Evolutionary conservation across 1,140 invertebrate species (phyloP).

Genomic region (Pogonomyrmex barbatus): DNA sequence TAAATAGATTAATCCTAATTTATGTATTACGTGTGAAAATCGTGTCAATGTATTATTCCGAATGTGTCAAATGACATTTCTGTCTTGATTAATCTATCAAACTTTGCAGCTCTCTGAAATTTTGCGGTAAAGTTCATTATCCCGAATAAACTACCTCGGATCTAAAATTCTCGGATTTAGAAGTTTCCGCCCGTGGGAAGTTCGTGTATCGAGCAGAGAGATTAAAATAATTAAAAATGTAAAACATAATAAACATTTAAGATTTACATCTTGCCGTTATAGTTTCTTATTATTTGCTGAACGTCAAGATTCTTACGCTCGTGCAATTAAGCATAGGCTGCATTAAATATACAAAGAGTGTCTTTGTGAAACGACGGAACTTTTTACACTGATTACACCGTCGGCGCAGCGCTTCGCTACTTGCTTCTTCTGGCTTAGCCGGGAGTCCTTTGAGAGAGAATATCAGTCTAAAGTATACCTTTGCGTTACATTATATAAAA

Average conservation of each 20-base stretch:
- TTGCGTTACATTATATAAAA: constrained; percentile 44
- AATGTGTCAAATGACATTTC: constrained; percentile 41
- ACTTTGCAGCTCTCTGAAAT: constrained; percentile 11
- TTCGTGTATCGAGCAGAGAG: background rate
- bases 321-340: constrained; percentile 42
- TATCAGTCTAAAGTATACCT: constrained; percentile 60
- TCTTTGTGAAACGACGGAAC: constrained; percentile 71
- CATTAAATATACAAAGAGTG: constrained; percentile 68
- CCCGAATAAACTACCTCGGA: background rate
- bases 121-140: background rate
- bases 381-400: constrained; percentile 77
- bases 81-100: constrained; percentile 23
- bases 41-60: constrained; percentile 36
- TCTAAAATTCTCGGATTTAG: background rate
- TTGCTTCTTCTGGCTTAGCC: constrained; percentile 37
- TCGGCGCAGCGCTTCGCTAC: constrained; percentile 44
- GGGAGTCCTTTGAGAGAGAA: constrained; percentile 58
- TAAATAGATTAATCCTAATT: constrained; percentile 53
- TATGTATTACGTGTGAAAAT: constrained; percentile 22
- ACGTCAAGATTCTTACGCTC: background rate
- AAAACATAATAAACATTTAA: constrained; percentile 28
- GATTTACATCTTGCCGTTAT: background rate
- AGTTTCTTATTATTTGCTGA: background rate
- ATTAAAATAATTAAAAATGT: constrained; percentile 1
- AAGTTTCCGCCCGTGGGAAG: background rate